These are phyloP conservation scores for Lepilemur ruficaudatus DNA, from an alignment of 2,797 vertebrate species.

Conservation along the genomic window DNA sequence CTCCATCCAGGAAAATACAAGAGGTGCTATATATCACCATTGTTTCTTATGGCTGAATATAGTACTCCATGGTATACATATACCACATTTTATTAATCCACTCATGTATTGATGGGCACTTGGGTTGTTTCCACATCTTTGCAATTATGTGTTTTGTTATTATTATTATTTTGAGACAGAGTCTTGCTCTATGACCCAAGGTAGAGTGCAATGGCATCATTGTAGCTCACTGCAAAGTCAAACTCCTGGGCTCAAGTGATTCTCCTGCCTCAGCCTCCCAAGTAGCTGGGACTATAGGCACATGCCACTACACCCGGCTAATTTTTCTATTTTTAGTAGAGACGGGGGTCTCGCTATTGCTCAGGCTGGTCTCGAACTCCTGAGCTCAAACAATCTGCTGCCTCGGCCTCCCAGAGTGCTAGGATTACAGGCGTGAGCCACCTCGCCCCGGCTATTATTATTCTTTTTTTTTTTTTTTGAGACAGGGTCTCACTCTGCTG, in stretches of 20 bases:
- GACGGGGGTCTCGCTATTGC: background rate
- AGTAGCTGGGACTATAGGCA: background rate
- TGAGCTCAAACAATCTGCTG: background rate
- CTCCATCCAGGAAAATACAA: no score
- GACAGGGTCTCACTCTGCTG: no score
- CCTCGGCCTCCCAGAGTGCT: background rate
- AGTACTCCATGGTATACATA: no score
- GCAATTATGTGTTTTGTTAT: no score
- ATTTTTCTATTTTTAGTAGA: background rate
- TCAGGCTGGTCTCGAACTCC: background rate
- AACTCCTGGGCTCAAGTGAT: background rate
- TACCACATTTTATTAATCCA: no score
- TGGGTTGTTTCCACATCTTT: no score
- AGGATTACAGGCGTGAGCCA: background rate
- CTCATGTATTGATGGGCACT: no score
- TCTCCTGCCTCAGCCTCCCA: background rate
- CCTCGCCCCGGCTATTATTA: rapidly evolving
- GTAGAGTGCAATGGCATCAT: background rate
- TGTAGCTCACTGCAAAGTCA: background rate
- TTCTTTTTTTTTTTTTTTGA: no score
- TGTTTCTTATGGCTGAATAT: no score
- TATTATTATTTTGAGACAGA: background rate
- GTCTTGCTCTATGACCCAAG: background rate
- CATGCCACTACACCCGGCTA: rapidly evolving
- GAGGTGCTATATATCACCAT: no score